Evolutionary conservation across 2,888 invertebrate species (phyloP), one percentile per base, ranked within the genome.

Genomic region (Lasius platythorax): DNA sequence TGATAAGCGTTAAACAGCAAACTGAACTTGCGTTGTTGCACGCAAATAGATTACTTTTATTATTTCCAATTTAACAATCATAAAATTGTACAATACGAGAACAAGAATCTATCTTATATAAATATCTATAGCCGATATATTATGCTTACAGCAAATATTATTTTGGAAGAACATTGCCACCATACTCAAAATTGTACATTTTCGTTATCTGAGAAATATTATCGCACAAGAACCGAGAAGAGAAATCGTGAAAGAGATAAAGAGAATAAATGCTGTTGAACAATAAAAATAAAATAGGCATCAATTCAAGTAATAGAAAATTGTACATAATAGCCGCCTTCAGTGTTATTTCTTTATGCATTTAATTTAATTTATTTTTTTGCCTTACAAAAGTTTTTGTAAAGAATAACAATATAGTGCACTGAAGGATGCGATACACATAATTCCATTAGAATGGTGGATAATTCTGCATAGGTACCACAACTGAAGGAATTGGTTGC

Each of bases 261-360:
- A 91, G 83, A 72, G 3, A 64, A 33, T 81, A 53, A 82, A 75
- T 37, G 33, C 33, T 53, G n/a, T 8, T 58, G 18, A 72, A 70
- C n/a, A 33, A 79, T 72, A 43, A 73, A 81, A 61, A 61, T 73
- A 91, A 89, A 92, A 89, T 89, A 93, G 90, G 92, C 93, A 94
- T 91, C 93, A 90, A 88, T 93, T 93, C 83, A 92, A 92, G 87
- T 89, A 92, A 75, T 90, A 91, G 90, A 92, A 90, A 50, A 88
- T 92, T 87, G 85, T 91, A 73, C 89, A 82, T 75, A 91, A 89
- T 76, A 92, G 70, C 63, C 88, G 85, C 87, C 83, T 88, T 91
- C 91, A 91, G 75, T 92, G 92, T 93, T 92, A 93, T 92, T 92
- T 91, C 43, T 90, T 87, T 90, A 68, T 88, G 89, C 70, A 89